These are phyloP conservation scores for Taphrorychus bicolor DNA, from an alignment of 2,888 invertebrate species.

Conservation along the genomic window DNA sequence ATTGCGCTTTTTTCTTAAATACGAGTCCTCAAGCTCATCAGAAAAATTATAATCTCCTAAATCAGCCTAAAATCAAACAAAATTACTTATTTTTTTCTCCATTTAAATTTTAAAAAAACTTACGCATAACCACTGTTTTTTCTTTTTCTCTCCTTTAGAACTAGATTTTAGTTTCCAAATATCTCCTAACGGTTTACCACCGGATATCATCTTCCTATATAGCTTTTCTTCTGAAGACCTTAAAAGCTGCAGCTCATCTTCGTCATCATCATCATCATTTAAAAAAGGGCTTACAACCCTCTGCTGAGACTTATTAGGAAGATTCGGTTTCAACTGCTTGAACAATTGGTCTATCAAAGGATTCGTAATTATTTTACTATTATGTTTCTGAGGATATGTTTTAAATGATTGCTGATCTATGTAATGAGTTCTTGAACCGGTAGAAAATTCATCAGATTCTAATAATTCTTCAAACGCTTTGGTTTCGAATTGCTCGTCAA, in stretches of 20 bases:
- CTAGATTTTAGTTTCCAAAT: neutral
- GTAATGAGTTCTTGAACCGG: neutral
- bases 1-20: constrained; percentile 22
- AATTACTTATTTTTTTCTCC: neutral
- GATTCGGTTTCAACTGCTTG: neutral
- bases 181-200: neutral
- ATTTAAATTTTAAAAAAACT: neutral
- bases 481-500: constrained; percentile 38
- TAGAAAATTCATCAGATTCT: constrained; percentile 14
- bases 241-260: neutral
- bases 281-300: neutral
- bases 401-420: neutral
- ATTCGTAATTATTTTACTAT: neutral
- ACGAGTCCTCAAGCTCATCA: constrained; percentile 21
- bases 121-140: constrained; percentile 2
- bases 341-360: neutral
- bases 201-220: neutral
- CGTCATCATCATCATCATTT: neutral
- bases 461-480: constrained; percentile 23
- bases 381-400: neutral
- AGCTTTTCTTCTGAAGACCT: neutral
- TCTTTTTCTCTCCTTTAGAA: neutral
- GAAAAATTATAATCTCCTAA: constrained; percentile 14
- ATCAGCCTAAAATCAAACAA: constrained; percentile 26
- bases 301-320: neutral